These are phyloP conservation scores for Drosophila repleta DNA, from an alignment of 1,140 invertebrate species.

Conservation along the genomic window DNA sequence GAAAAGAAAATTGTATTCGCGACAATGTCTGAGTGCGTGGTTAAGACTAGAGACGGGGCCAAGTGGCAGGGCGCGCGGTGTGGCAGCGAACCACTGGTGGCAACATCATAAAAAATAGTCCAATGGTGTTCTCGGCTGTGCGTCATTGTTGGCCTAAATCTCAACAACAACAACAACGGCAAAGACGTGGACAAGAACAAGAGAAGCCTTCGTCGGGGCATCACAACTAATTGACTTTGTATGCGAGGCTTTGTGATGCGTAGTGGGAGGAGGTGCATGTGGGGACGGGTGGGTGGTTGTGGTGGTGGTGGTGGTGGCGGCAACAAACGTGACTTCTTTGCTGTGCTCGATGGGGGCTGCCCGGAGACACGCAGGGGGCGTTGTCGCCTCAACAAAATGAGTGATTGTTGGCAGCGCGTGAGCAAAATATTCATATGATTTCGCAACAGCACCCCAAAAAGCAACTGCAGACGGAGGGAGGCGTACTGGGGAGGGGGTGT, in stretches of 20 bases:
- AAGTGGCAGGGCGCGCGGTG: not conserved
- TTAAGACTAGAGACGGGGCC: not conserved
- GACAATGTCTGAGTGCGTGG: slow-evolving; percentile 25
- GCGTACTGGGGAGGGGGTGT: not conserved
- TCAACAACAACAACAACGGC: slow-evolving; percentile 40
- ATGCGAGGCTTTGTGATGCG: slow-evolving; percentile 37
- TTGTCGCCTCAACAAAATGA: slow-evolving; percentile 60
- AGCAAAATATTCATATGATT: slow-evolving; percentile 76
- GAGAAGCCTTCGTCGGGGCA: slow-evolving; percentile 44
- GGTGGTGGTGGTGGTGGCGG: not conserved
- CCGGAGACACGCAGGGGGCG: slow-evolving; percentile 1
- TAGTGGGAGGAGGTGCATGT: not conserved
- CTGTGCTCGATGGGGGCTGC: slow-evolving; percentile 3
- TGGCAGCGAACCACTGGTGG: slow-evolving; percentile 17
- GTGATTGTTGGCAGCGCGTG: slow-evolving; percentile 78
- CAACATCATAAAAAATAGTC: slow-evolving; percentile 66
- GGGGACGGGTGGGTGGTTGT: not conserved
- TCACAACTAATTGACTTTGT: slow-evolving; percentile 77
- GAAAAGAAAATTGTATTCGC: slow-evolving; percentile 31
- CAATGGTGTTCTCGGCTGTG: slow-evolving; percentile 57
- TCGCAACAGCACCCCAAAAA: slow-evolving; percentile 25
- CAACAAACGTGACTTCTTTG: slow-evolving; percentile 63
- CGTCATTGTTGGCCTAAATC: slow-evolving; percentile 79
- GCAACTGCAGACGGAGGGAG: too few species aligned
- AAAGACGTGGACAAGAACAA: slow-evolving; percentile 12